phyloP scores from a whole-genome alignment of 2,888 invertebrate genomes.

The Athalia circularis region DNA sequence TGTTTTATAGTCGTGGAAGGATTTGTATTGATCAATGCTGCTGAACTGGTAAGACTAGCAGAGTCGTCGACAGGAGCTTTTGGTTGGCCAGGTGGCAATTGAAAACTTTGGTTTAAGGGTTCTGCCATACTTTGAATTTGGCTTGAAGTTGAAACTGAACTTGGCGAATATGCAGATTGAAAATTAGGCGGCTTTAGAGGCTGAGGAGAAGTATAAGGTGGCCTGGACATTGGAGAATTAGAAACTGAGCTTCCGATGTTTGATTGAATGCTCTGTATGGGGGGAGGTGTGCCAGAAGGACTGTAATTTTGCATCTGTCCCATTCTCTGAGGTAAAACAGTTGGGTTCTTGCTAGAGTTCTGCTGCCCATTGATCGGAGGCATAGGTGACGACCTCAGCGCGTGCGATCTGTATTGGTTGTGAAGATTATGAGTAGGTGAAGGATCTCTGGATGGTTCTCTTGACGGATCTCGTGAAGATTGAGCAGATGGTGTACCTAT shows the following conservation, averaged over 20 bases:
- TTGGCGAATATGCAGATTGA: conserved; percentile 25
- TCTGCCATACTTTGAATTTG: conserved; percentile 41
- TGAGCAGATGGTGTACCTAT: conserved; percentile 72
- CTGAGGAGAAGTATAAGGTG: conserved; percentile 45
- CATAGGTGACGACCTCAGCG: conserved; percentile 60
- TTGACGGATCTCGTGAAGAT: conserved; percentile 75
- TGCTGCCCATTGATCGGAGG: conserved; percentile 66
- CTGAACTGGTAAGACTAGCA: not conserved
- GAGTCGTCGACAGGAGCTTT: not conserved
- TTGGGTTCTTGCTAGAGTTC: conserved; percentile 50
- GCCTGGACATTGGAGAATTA: conserved; percentile 9
- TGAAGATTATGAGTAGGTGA: conserved; percentile 70
- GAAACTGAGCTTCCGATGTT: conserved; percentile 26
- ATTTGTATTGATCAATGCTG: not conserved
- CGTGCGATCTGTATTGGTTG: conserved; percentile 63
- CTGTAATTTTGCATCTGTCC: conserved; percentile 49
- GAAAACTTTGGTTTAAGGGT: conserved; percentile 16
- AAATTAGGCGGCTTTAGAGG: conserved; percentile 33
- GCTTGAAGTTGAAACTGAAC: conserved; percentile 39
- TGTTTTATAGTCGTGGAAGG: not conserved
- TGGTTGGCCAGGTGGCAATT: not conserved
- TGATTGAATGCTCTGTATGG: conserved; percentile 32
- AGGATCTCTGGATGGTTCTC: conserved; percentile 70
- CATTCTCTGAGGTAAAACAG: conserved; percentile 44
- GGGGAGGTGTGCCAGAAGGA: conserved; percentile 38